A percentile compares a stretch with the other conserved stretches of the same genome.
Conservation (phyloP, 2,888 invertebrate species). For the Agrotis segetum region DNA sequence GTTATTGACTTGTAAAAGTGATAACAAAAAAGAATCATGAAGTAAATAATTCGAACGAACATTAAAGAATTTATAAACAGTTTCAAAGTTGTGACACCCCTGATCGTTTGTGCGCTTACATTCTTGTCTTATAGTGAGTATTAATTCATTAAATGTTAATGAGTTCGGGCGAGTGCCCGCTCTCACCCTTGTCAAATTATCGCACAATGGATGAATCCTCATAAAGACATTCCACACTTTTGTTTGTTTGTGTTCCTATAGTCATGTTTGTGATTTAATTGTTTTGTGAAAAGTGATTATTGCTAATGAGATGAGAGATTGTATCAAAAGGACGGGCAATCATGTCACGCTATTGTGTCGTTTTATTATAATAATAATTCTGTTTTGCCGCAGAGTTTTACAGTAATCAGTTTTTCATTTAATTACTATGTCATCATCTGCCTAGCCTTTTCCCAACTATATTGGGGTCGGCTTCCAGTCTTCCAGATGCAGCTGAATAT, state of each 20-base stretch:
- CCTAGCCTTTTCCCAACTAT: too few relatives aligned
- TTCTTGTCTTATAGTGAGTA: slow-evolving; percentile 73
- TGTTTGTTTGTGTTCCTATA: slow-evolving; percentile 60
- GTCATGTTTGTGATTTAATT: slow-evolving; percentile 12
- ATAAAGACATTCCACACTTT: slow-evolving; percentile 76
- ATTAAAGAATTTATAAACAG: neutral
- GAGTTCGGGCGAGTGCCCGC: slow-evolving; percentile 72
- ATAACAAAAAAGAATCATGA: too few relatives aligned
- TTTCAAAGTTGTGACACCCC: slow-evolving; percentile 23
- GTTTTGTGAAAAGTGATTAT: slow-evolving; percentile 14
- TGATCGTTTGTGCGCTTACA: slow-evolving; percentile 59
- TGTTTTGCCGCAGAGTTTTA: neutral
- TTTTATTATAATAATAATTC: neutral
- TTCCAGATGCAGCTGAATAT: too few relatives aligned
- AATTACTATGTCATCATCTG: too few relatives aligned
- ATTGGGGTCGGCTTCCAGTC: too few relatives aligned
- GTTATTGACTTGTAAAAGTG: too few relatives aligned
- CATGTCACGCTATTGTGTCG: neutral
- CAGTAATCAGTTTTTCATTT: neutral
- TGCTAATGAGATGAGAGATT: neutral
- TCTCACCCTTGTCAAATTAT: slow-evolving; percentile 80
- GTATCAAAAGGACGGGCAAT: neutral
- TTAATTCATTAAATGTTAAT: slow-evolving; percentile 80
- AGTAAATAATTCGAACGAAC: too few relatives aligned
- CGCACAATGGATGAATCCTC: slow-evolving; percentile 75